Percentiles rank a stretch among this genome's conserved stretches.
These are phyloP conservation scores for Ennomos quercinarius DNA, from an alignment of 2,888 invertebrate species.

Conservation along the genomic window DNA sequence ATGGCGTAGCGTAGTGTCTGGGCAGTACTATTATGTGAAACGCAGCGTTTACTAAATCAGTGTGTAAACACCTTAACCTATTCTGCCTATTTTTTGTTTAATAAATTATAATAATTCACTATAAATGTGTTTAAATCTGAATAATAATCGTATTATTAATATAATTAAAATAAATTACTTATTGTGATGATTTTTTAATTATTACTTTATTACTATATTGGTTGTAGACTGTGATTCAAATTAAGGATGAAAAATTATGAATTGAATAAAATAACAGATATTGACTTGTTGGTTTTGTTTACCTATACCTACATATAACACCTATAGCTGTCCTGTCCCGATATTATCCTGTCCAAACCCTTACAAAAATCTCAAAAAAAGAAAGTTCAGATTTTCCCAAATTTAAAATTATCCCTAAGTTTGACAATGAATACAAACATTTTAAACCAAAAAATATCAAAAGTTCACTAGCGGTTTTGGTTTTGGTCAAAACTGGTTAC, in stretches of 20 bases:
- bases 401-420: too few species aligned
- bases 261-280: constrained; percentile 25
- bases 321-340: too few species aligned
- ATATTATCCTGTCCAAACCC: too few species aligned
- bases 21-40: constrained; percentile 41
- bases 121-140: constrained; percentile 20
- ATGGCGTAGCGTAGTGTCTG: constrained; percentile 41
- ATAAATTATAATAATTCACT: constrained; percentile 17
- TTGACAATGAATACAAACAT: too few species aligned
- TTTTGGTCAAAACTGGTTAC: too few species aligned
- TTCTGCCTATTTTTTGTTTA: constrained; percentile 26
- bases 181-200: constrained; percentile 26
- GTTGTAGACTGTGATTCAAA: constrained; percentile 35
- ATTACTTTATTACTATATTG: constrained; percentile 23
- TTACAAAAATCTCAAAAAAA: too few species aligned
- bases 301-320: too few species aligned
- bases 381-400: too few species aligned
- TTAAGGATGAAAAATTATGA: constrained; percentile 29
- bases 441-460: too few species aligned
- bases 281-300: constrained; percentile 1
- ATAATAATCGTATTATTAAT: constrained; percentile 33
- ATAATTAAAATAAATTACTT: constrained; percentile 25
- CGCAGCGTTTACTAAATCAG: constrained; percentile 51
- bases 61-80: constrained; percentile 47
- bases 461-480: too few species aligned